These are phyloP conservation scores for Pimpla rufipes DNA, from an alignment of 2,888 invertebrate species.

Conservation along the genomic window DNA sequence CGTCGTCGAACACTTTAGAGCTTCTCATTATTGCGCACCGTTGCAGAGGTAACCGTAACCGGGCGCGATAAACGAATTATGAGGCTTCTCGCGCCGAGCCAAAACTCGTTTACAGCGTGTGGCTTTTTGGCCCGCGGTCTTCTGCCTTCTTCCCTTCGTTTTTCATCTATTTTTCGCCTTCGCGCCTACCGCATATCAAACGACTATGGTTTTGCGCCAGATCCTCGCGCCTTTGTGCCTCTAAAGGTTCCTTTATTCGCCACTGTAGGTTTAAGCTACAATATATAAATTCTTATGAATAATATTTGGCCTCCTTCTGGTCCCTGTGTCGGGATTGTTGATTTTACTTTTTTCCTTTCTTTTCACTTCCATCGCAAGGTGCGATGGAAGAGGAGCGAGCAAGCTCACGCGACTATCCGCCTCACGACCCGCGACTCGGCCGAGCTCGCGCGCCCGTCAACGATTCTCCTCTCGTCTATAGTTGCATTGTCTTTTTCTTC, in stretches of 20 bases:
- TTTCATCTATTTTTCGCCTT: conserved; percentile 43
- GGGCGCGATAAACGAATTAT: conserved; percentile 79
- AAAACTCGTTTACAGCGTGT: conserved; percentile 72
- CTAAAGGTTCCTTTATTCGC: not conserved
- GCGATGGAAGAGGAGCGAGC: conserved; percentile 33
- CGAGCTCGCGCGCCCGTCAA: conserved; percentile 57
- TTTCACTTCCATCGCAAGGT: not conserved
- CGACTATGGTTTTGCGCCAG: conserved; percentile 4
- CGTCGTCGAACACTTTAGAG: conserved; percentile 57
- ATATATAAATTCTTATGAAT: conserved; percentile 14
- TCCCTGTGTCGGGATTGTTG: conserved; percentile 1
- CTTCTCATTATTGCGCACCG: conserved; percentile 62
- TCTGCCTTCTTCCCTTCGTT: conserved; percentile 26
- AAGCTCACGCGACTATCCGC: conserved; percentile 56
- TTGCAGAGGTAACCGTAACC: conserved; percentile 64
- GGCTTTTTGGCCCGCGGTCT: conserved; percentile 61
- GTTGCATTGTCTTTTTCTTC: conserved; percentile 48
- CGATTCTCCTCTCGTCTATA: conserved; percentile 3
- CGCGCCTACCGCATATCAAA: conserved; percentile 34
- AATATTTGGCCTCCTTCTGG: conserved; percentile 7
- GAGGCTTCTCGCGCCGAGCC: conserved; percentile 67
- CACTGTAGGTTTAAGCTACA: conserved; percentile 1
- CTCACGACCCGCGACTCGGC: conserved; percentile 64
- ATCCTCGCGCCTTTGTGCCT: not conserved
- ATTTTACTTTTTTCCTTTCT: conserved; percentile 18